Conservation (phyloP, 2,113 vertebrate genomes). For the Camelus dromedarius region DNA sequence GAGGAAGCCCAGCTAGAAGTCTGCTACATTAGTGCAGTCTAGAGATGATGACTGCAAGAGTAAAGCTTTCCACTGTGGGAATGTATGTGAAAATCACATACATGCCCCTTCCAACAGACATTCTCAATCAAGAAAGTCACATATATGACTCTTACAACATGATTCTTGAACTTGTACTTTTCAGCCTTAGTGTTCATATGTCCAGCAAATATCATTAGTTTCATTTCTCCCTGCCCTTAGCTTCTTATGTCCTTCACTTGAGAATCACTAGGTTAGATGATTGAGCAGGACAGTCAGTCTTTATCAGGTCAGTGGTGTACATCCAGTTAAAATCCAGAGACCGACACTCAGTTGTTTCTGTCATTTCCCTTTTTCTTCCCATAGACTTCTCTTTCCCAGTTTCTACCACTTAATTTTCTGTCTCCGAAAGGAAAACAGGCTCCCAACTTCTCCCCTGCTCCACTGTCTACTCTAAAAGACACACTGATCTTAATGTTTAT, state of each 20-base stretch:
- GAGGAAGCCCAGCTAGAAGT: not conserved
- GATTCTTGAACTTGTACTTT: not conserved
- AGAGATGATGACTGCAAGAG: not conserved
- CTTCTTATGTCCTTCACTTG: not conserved
- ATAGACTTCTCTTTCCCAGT: not conserved
- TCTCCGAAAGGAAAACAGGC: not conserved
- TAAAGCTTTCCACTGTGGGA: not conserved
- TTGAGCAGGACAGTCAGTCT: not conserved
- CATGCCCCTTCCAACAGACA: not conserved
- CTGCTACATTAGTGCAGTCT: not conserved
- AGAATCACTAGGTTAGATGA: not conserved
- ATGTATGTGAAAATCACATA: not conserved
- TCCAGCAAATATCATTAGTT: not conserved
- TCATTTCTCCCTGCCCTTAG: not conserved
- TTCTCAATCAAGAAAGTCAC: not conserved
- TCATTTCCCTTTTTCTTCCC: not conserved
- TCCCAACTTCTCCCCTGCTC: not conserved
- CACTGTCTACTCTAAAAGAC: not conserved
- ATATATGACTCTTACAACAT: not conserved
- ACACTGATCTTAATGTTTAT: not conserved
- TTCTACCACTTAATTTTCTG: not conserved
- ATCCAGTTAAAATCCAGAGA: not conserved
- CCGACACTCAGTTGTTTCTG: not conserved
- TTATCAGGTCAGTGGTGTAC: not conserved
- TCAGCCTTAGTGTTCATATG: not conserved